Evolutionary conservation across 2,888 invertebrate genomes (phyloP).

Genomic region (Hymenopus coronatus): DNA sequence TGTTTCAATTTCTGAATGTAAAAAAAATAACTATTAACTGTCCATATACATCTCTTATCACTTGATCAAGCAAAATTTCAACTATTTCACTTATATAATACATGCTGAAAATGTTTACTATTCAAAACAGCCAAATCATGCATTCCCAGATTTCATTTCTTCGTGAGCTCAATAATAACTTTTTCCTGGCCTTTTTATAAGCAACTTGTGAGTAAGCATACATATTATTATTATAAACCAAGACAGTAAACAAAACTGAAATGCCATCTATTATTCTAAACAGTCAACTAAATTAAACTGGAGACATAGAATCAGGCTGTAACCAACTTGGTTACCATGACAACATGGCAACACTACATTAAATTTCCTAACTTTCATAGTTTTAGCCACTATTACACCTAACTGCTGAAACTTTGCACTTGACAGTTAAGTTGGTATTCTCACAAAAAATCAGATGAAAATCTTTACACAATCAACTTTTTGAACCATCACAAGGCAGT

Average conservation of each 20-base stretch:
- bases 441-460: too few relatives aligned
- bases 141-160: background rate
- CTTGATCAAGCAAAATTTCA: background rate
- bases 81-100: background rate
- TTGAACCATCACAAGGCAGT: too few relatives aligned
- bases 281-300: too few relatives aligned
- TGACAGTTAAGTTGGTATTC: too few relatives aligned
- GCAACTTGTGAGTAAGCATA: background rate
- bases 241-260: background rate
- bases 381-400: too few relatives aligned
- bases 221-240: background rate
- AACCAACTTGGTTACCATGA: too few relatives aligned
- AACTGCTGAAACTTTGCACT: too few relatives aligned
- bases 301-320: too few relatives aligned
- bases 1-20: conserved; percentile 12
- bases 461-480: too few relatives aligned
- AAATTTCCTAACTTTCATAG: too few relatives aligned
- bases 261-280: too few relatives aligned
- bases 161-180: background rate
- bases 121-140: background rate
- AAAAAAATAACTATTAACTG: conserved; percentile 12
- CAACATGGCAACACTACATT: too few relatives aligned
- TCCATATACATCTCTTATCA: background rate
- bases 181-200: background rate
- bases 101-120: background rate